Evolutionary conservation across 1,140 invertebrate species (phyloP).

Genomic region (Penaeus japonicus): DNA sequence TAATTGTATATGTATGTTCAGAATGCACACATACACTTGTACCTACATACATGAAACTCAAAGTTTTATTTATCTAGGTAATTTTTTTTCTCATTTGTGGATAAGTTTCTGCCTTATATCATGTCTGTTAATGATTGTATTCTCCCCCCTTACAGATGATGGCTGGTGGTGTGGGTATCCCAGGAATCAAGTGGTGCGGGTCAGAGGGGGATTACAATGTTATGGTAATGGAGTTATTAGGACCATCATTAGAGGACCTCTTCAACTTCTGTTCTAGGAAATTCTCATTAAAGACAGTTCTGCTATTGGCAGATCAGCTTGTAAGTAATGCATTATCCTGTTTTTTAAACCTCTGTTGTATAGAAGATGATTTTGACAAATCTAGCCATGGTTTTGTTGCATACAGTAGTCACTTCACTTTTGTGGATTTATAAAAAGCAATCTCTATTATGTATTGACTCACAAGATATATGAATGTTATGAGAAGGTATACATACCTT

Average conservation of each 20-base stretch:
- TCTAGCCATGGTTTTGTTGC: too few relatives aligned
- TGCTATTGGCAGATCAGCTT: slow-evolving; percentile 97
- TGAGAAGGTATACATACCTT: too few relatives aligned
- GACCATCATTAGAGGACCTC: slow-evolving; percentile 94
- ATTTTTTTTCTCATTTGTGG: too few relatives aligned
- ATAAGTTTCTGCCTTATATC: too few relatives aligned
- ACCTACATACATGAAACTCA: too few relatives aligned
- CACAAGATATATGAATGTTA: too few relatives aligned
- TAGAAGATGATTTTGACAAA: too few relatives aligned
- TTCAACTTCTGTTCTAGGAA: slow-evolving; percentile 96
- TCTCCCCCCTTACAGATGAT: slow-evolving; percentile 70
- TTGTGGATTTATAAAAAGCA: too few relatives aligned
- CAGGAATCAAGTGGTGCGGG: slow-evolving; percentile 81
- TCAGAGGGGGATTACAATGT: slow-evolving; percentile 86
- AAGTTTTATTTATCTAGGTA: neutral
- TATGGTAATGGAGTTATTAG: slow-evolving; percentile 95
- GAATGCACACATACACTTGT: too few relatives aligned
- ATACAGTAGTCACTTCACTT: too few relatives aligned
- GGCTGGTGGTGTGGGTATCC: slow-evolving; percentile 94
- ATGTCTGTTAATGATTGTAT: neutral
- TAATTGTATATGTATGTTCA: too few relatives aligned
- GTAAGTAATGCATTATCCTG: slow-evolving; percentile 69
- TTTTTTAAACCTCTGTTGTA: neutral
- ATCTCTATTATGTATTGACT: too few relatives aligned
- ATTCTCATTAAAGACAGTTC: slow-evolving; percentile 97